phyloP scores from a whole-genome alignment of 92 coral and sea anemone genomes.

The Phenganax marumi region DNA sequence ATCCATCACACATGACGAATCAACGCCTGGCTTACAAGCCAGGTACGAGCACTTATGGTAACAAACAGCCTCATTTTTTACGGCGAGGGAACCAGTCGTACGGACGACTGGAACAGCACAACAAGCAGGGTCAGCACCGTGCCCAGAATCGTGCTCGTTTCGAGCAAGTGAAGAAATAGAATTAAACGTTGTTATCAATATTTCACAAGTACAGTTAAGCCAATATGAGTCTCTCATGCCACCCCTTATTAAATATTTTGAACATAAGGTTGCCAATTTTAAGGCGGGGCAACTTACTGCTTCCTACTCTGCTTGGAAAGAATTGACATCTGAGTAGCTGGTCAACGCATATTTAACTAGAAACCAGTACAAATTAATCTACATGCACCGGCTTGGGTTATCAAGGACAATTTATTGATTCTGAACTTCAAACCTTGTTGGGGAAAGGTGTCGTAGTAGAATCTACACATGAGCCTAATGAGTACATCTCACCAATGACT shows the following conservation, averaged over 20 bases:
- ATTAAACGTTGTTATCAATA: background rate
- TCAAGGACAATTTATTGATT: slow-evolving; percentile 31
- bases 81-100: background rate
- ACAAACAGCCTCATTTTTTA: background rate
- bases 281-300: background rate
- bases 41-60: background rate
- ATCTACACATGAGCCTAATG: background rate
- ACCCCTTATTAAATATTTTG: background rate
- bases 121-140: background rate
- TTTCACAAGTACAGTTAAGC: background rate
- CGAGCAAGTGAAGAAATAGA: slow-evolving; percentile 6
- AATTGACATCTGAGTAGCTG: slow-evolving; percentile 3
- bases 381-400: slow-evolving; percentile 31
- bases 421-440: slow-evolving; percentile 35
- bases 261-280: background rate
- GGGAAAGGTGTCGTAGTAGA: slow-evolving; percentile 37
- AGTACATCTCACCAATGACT: slow-evolving; percentile 37
- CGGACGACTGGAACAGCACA: background rate
- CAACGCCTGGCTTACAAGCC: slow-evolving; percentile 21
- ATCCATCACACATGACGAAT: background rate
- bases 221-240: background rate
- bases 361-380: slow-evolving; percentile 27
- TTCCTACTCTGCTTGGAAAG: background rate
- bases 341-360: slow-evolving; percentile 20
- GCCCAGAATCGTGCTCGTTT: background rate